Percentiles rank a stretch among this genome's conserved stretches.
phyloP scores from a whole-genome alignment of 2,797 vertebrate genomes.

The Chloroceryle inda region DNA sequence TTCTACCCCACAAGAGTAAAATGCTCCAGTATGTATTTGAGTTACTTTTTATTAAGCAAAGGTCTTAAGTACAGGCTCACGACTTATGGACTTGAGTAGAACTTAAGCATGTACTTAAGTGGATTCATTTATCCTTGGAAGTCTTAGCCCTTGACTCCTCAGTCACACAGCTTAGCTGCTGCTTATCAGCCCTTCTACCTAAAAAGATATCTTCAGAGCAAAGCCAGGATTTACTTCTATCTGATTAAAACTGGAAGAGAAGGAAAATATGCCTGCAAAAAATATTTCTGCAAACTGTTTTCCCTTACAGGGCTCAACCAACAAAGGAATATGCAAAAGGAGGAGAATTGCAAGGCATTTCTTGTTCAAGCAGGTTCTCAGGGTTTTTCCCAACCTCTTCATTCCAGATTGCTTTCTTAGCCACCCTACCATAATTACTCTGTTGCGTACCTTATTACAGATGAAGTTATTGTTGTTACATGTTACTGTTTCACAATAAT shows the following conservation, averaged over 20 bases:
- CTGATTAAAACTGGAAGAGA: constrained; percentile 59
- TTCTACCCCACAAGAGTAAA: background rate
- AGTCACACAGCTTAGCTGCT: constrained; percentile 38
- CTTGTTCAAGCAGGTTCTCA: constrained; percentile 70
- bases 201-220: constrained; percentile 51
- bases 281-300: constrained; percentile 58
- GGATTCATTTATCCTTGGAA: background rate
- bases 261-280: constrained; percentile 58
- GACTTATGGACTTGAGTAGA: background rate
- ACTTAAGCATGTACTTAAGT: constrained; percentile 27
- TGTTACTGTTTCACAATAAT: constrained; percentile 64
- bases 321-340: constrained; percentile 65
- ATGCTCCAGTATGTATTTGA: background rate
- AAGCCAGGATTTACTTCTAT: constrained; percentile 61
- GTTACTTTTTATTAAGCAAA: background rate
- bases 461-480: constrained; percentile 68
- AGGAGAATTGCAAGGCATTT: constrained; percentile 57
- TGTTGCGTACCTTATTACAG: constrained; percentile 53
- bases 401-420: constrained; percentile 61
- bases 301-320: constrained; percentile 16
- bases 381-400: constrained; percentile 71
- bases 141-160: constrained; percentile 25
- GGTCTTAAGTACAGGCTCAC: background rate
- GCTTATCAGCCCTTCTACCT: constrained; percentile 65
- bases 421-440: constrained; percentile 44